Percentiles rank a stretch among this genome's conserved stretches.
Evolutionary conservation across 2,888 invertebrate genomes (phyloP).

Genomic region (Acleris laterana): DNA sequence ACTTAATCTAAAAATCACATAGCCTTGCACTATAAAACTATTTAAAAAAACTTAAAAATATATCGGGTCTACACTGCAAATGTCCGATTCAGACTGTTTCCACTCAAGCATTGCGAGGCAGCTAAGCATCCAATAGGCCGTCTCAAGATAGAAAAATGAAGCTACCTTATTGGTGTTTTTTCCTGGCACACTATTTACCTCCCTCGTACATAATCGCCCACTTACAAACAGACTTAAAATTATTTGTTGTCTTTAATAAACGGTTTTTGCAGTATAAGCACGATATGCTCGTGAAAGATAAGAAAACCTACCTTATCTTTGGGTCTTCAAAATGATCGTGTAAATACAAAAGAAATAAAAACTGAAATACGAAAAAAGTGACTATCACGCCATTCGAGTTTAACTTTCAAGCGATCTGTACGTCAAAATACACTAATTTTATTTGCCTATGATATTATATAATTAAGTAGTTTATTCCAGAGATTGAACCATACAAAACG

Average conservation of each 20-base stretch:
- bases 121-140: too few relatives aligned
- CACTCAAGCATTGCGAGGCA: too few relatives aligned
- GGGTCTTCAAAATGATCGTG: constrained; percentile 65
- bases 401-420: constrained; percentile 6
- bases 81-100: too few relatives aligned
- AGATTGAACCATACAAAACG: constrained; percentile 10
- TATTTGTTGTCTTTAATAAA: too few relatives aligned
- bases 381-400: background rate
- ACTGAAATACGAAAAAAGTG: constrained; percentile 9
- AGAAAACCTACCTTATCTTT: constrained; percentile 67
- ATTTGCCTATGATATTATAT: background rate
- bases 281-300: constrained; percentile 44
- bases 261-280: too few relatives aligned
- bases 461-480: background rate
- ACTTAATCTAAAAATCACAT: constrained; percentile 79
- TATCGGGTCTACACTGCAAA: constrained; percentile 16
- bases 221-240: too few relatives aligned
- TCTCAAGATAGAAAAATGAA: too few relatives aligned
- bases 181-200: too few relatives aligned
- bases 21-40: constrained; percentile 64
- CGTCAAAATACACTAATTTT: background rate
- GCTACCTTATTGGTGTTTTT: too few relatives aligned
- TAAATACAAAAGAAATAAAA: constrained; percentile 41
- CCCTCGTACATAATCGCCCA: too few relatives aligned
- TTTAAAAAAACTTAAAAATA: constrained; percentile 47